Percentiles rank a stretch among this genome's conserved stretches.
Conservation (phyloP, 2,888 invertebrate genomes). For the Drosophila kanekoi region DNA sequence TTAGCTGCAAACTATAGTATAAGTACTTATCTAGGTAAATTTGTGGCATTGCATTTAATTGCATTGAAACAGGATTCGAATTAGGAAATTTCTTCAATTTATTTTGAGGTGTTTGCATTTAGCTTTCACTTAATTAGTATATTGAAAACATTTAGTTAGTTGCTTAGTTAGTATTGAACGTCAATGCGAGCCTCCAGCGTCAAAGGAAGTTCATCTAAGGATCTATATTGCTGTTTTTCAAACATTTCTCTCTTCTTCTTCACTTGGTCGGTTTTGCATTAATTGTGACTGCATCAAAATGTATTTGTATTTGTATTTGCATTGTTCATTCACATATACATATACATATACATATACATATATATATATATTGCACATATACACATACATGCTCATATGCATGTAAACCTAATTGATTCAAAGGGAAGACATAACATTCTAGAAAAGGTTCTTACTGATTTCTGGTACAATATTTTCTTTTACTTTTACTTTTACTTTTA, state of each 20-base stretch:
- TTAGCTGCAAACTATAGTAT: conserved; percentile 61
- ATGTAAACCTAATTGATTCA: conserved; percentile 68
- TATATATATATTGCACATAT: conserved; percentile 10
- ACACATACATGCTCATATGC: conserved; percentile 12
- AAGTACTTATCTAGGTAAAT: conserved; percentile 60
- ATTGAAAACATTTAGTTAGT: conserved; percentile 29
- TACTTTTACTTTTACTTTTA: conserved; percentile 29
- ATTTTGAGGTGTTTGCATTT: conserved; percentile 20
- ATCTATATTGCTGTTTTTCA: conserved; percentile 3
- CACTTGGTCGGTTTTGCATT: conserved; percentile 43
- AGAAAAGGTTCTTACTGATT: conserved; percentile 79
- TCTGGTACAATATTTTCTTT: conserved; percentile 55
- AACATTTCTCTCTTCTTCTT: conserved; percentile 8
- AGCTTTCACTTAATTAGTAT: conserved; percentile 15
- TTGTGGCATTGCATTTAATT: conserved; percentile 44
- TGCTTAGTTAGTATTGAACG: conserved; percentile 21
- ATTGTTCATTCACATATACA: conserved; percentile 16
- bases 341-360: conserved; percentile 1
- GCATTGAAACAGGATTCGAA: conserved; percentile 54
- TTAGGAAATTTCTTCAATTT: conserved; percentile 53
- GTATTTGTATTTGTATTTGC: conserved; percentile 11
- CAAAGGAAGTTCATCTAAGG: conserved; percentile 6
- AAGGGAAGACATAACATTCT: conserved; percentile 80
- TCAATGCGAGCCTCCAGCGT: conserved; percentile 19
- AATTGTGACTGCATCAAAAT: conserved; percentile 22